Evolutionary conservation across 2,888 invertebrate species (phyloP), one percentile per base, ranked within the genome.

Genomic region (Dione vanillae): DNA sequence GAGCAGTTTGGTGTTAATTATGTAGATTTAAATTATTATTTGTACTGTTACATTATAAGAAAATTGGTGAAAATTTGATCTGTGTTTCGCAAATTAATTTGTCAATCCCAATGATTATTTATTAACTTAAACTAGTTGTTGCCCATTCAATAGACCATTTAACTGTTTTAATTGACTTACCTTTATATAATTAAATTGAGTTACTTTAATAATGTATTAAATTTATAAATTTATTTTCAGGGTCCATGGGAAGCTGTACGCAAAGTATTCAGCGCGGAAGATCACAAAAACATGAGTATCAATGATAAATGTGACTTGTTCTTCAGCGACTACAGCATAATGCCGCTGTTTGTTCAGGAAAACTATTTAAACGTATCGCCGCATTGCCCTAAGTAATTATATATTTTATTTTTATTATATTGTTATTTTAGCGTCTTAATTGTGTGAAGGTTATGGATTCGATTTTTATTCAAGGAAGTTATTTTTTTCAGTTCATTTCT

Each of bases 331-430:
- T 99, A 99, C 91, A 98, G 96, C 81, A 94, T 99, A 75, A 96
- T 96, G n/a, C 98, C 99, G 1, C 93, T 99, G 14, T 99, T 99
- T 90, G 98, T 99, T 0, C 99, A 99, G 81, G 99, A 99, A 87
- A 99, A 99, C 90, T 99, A 99, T 89, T 90, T 97, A 19, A 94
- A 94, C 76, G 97, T 97, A 0, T 87, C 92, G n/a, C 98, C 98
- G 0, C 94, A 95, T 71, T 96, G 95, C 71, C 95, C 96, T 37
- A 95, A 95, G 90, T 91, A 73, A 83, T 10, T 49, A 20, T 49
- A 2, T 3, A 2, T 49, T 49, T 11, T 3, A 2, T 49, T 49
- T 49, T 0, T 19, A 9, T 19, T 49, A 20, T 14, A 12, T 27
- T 52, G 12, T 52, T 52, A 52, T 52, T 52, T 52, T 27, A 2